These are phyloP conservation scores for Lasius platythorax DNA, from an alignment of 2,888 invertebrate species.

Conservation along the genomic window DNA sequence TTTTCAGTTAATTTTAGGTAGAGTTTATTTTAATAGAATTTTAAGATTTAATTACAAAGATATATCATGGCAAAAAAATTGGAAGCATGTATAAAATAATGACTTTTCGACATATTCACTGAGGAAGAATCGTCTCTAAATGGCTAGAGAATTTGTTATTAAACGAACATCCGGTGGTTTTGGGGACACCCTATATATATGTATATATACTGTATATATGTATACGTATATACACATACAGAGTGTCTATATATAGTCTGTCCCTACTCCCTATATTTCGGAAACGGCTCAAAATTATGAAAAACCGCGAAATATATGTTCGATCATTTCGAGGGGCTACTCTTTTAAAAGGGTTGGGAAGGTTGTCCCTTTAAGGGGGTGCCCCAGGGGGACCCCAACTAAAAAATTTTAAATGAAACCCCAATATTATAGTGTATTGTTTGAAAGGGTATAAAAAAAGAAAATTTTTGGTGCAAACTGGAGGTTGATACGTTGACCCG, in stretches of 20 bases:
- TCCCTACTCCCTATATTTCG: background rate
- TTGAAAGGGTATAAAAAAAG: background rate
- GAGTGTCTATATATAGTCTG: background rate
- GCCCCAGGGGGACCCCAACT: background rate
- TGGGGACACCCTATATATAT: too few species aligned
- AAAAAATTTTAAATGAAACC: background rate
- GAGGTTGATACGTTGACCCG: background rate
- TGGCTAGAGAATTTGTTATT: too few species aligned
- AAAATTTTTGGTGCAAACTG: background rate
- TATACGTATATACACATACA: too few species aligned
- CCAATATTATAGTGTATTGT: background rate
- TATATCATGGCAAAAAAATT: too few species aligned
- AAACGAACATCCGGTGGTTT: too few species aligned
- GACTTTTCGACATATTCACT: too few species aligned
- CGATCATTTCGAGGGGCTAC: background rate
- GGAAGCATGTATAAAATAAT: too few species aligned
- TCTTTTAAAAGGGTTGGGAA: background rate
- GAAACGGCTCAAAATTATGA: background rate
- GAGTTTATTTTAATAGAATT: too few species aligned
- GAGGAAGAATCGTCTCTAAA: too few species aligned
- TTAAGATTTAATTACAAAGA: too few species aligned
- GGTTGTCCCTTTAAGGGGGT: background rate
- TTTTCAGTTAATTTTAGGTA: too few species aligned
- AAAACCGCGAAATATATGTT: background rate
- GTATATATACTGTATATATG: too few species aligned